Base-by-base conservation (phyloP, 2,113 vertebrate genomes). In the Apistogramma diplotaenia region DNA sequence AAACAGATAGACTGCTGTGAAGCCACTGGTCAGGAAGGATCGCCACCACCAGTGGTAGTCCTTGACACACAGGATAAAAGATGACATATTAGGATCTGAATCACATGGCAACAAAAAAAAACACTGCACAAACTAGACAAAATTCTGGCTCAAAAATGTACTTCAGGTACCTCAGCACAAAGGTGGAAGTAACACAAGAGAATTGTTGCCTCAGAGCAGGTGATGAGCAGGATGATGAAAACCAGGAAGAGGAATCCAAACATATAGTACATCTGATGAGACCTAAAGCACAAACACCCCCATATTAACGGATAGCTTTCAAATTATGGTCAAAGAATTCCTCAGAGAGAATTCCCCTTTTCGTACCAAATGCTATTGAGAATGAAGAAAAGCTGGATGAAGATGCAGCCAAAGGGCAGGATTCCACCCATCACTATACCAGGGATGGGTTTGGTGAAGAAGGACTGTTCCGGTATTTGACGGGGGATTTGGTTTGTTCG, bases 221-320 rank as follows among this genome's bases (percentile, higher is more conserved):
- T 99, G 92, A 99, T 99, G 89, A 99, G 96, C 65, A 99, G 95
- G 93, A 99, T 99, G 89, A 99, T 99, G 92, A 99, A 99, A 70
- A 99, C 98, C 92, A 99, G 93, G 90, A 99, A 99, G 3, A 99
- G 95, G 94, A 99, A 99, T n/a, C 98, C 98, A 93, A 99, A 99
- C 98, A 99, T 99, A 92, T 99, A 99, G 94, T 99, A 99, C 98
- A 99, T 99, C 95, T 99, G 98, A 93, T 99, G 98, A 53, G 98
- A 99, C 98, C 98, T 99, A 86, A 57, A 89, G 54, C 9, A 21
- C 19, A 29, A 85, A 78, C 13, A 80, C 6, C 12, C 12, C 10
- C 2, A 53, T 29, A 16, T 49, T 8, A 79, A 3, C 12, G 6
- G 0, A 40, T 1, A 0, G 0, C 5, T 21, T 6, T 1, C 4